Evolutionary conservation across 2,797 vertebrate genomes (phyloP), one percentile per base, ranked within the genome.

Genomic region (Gymnothorax reevesii): DNA sequence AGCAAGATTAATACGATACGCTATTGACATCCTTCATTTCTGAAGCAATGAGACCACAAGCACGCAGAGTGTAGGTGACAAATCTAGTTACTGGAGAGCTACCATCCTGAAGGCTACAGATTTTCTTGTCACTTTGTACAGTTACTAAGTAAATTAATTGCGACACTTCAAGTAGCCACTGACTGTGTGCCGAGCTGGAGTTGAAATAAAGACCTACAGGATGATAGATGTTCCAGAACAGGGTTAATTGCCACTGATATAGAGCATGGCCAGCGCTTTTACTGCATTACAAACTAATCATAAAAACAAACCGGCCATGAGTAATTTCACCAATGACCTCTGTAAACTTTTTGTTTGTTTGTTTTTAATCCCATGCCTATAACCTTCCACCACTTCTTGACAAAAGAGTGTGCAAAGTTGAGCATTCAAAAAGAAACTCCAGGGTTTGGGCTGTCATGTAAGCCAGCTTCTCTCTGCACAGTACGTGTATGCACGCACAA

Each of bases 21-120:
- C 33, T 42, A 42, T 42, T 42, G 33, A 66, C 66, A 42, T 75
- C 69, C 84, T 22, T 54, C 15, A 17, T 60, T 9, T 77, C 13
- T 59, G 71, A 85, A 57, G 84, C 71, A 85, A 57, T 57, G 84
- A 75, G 84, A 73, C 54, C 33, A 75, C 25, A 77, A 54, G 27
- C 69, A 75, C 25, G 57, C 22, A n/a, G 20, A 49, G 9, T 49
- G n/a, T 15, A 80, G 33, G 33, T 42, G 33, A 42, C 33, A 42
- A 42, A 42, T 2, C 33, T 42, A 42, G 33, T 42, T 42, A 42
- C 33, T 42, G 33, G 33, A 42, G 33, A 42, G 33, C 33, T 42
- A 42, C 33, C 33, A 42, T 42, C 33, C 33, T 42, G 33, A 42
- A 42, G 33, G 33, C 33, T 42, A 42, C 33, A 42, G 33, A 42